Evolutionary conservation across 2,797 vertebrate genomes (phyloP).

Genomic region (Cynopterus sphinx): DNA sequence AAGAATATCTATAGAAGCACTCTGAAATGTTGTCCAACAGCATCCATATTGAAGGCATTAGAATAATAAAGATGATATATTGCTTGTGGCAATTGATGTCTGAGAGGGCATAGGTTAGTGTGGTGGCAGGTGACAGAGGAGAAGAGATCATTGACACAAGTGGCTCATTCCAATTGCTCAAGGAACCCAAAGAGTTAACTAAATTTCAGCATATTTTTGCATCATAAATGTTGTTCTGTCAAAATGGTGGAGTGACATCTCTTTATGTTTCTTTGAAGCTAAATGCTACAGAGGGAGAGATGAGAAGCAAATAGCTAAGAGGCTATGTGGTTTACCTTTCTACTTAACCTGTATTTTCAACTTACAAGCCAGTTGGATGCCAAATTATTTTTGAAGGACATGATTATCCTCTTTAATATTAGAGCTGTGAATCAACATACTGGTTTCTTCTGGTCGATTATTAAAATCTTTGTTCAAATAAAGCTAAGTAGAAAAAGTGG

Average conservation of each 20-base stretch:
- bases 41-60: not conserved
- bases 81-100: not conserved
- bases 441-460: not conserved
- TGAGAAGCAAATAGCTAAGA: not conserved
- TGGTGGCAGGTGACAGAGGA: not conserved
- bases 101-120: not conserved
- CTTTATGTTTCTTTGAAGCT: slow-evolving; percentile 36
- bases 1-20: not conserved
- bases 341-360: not conserved
- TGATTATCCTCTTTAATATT: not conserved
- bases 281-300: not conserved
- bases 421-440: not conserved
- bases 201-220: not conserved
- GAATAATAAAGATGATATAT: not conserved
- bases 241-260: not conserved
- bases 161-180: not conserved
- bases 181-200: not conserved
- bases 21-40: not conserved
- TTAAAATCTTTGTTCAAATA: slow-evolving; percentile 17
- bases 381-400: not conserved
- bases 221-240: slow-evolving; percentile 16
- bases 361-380: not conserved
- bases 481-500: not conserved
- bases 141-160: not conserved
- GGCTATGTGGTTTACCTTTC: not conserved